Evolutionary conservation across 2,113 vertebrate species (phyloP).

Genomic region (Galbula dea): DNA sequence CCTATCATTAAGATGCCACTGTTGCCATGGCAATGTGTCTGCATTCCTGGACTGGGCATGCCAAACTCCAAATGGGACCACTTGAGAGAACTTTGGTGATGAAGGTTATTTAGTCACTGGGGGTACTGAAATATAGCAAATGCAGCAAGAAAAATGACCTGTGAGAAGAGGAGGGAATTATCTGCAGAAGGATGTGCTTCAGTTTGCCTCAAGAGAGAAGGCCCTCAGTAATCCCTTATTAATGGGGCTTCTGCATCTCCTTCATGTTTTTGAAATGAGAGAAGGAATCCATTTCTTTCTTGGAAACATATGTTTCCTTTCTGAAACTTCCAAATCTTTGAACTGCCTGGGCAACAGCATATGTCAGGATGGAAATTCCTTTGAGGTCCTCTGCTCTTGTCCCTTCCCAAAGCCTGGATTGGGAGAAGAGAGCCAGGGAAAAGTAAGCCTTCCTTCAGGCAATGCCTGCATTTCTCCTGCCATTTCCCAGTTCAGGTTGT

Average conservation of each 20-base stretch:
- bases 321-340: neutral
- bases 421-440: neutral
- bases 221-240: neutral
- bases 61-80: neutral
- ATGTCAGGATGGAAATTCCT: neutral
- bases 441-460: neutral
- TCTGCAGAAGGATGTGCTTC: neutral
- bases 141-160: neutral
- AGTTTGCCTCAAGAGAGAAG: neutral
- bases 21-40: neutral
- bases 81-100: neutral
- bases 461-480: neutral
- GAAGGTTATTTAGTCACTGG: neutral
- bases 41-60: neutral
- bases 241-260: neutral
- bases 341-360: neutral
- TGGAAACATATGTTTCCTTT: neutral
- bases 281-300: neutral
- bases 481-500: fast-evolving
- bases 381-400: neutral
- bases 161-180: neutral
- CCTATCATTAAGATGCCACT: neutral
- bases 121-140: neutral
- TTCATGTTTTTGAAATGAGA: neutral
- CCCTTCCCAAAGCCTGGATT: neutral